These are phyloP conservation scores for Prunella fulvescens DNA, from an alignment of 2,113 vertebrate genomes.

Conservation along the genomic window DNA sequence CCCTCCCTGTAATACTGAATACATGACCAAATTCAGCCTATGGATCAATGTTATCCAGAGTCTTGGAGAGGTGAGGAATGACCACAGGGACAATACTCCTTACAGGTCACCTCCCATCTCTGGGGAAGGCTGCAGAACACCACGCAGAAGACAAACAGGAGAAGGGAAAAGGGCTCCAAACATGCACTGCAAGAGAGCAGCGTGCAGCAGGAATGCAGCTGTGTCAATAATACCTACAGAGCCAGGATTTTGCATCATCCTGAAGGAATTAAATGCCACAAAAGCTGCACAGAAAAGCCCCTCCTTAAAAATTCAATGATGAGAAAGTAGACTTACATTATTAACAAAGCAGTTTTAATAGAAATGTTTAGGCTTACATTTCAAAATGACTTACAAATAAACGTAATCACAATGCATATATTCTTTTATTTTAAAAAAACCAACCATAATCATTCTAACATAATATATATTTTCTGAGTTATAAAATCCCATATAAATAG, in stretches of 20 bases:
- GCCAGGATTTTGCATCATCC: background rate
- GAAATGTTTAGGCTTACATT: background rate
- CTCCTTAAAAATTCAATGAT: background rate
- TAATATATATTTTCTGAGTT: slow-evolving; percentile 47
- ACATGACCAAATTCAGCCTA: fast-evolving
- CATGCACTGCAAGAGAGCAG: background rate
- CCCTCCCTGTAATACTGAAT: background rate
- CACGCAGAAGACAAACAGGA: background rate
- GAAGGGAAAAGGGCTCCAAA: background rate
- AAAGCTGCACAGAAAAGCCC: background rate
- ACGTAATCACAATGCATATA: background rate
- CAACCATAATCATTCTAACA: background rate
- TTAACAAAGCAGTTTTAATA: slow-evolving; percentile 55
- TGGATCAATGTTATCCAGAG: background rate
- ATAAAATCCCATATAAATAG: slow-evolving; percentile 49
- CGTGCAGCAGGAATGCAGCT: background rate
- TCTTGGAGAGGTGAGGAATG: background rate
- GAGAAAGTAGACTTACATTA: background rate
- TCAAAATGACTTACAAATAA: slow-evolving; percentile 40
- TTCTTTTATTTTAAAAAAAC: background rate
- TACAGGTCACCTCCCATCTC: background rate
- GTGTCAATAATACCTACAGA: background rate
- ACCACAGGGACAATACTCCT: background rate
- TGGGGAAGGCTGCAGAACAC: background rate
- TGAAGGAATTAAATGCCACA: background rate